These are phyloP conservation scores for Pygoscelis antarcticus DNA, from an alignment of 2,113 vertebrate species.

Conservation along the genomic window DNA sequence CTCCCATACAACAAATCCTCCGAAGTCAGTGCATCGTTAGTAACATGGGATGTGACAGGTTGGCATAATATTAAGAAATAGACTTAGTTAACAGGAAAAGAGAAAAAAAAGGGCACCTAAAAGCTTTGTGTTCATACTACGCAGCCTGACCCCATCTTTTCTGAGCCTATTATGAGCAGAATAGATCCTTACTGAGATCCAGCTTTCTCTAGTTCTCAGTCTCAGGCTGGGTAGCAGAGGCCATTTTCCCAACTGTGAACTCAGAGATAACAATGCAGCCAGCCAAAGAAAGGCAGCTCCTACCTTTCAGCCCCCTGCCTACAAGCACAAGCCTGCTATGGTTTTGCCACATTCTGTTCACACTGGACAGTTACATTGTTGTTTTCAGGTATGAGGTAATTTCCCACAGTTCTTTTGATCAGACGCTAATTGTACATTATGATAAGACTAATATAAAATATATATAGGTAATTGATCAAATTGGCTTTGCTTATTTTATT, in stretches of 20 bases:
- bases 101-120: not conserved
- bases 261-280: not conserved
- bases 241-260: not conserved
- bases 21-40: not conserved
- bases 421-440: not conserved
- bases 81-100: not conserved
- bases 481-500: not conserved
- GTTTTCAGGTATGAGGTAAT: not conserved
- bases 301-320: not conserved
- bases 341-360: not conserved
- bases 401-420: not conserved
- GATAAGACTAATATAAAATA: not conserved
- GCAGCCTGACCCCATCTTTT: not conserved
- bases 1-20: not conserved
- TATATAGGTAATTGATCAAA: not conserved
- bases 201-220: not conserved
- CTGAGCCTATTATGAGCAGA: not conserved
- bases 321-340: not conserved
- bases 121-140: not conserved
- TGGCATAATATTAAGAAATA: not conserved
- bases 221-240: not conserved
- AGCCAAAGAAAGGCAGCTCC: not conserved
- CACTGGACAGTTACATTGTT: fast-evolving
- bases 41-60: not conserved
- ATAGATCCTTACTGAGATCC: not conserved